Conservation (phyloP, 1,140 invertebrate genomes). For the Eciton burchellii region DNA sequence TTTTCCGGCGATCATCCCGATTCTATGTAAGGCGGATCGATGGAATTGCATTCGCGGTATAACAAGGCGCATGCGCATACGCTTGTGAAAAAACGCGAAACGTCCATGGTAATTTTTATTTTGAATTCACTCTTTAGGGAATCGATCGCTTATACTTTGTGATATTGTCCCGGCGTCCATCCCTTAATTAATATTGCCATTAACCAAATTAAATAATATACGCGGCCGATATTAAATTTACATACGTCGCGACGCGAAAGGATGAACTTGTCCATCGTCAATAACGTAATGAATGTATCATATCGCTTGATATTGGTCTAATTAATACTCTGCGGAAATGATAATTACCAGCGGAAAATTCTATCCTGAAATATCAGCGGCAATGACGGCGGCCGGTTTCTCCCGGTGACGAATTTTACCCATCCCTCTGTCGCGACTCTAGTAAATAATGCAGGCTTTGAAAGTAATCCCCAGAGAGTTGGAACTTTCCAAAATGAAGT, state of each 20-base stretch:
- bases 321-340: conserved; percentile 55
- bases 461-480: conserved; percentile 68
- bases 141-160: conserved; percentile 19
- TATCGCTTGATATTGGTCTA: conserved; percentile 37
- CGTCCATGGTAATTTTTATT: conserved; percentile 21
- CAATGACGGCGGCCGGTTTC: conserved; percentile 41
- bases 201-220: conserved; percentile 58
- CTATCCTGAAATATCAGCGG: conserved; percentile 35
- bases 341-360: conserved; percentile 51
- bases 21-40: not conserved
- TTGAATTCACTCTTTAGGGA: conserved; percentile 25
- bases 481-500: conserved; percentile 78
- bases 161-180: conserved; percentile 8
- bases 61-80: not conserved
- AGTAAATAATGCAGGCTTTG: conserved; percentile 74
- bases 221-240: conserved; percentile 54
- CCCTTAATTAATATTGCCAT: conserved; percentile 53
- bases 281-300: conserved; percentile 50
- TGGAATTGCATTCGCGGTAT: not conserved
- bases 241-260: conserved; percentile 49
- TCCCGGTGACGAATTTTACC: conserved; percentile 30
- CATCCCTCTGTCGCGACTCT: conserved; percentile 30
- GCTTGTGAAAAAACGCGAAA: not conserved
- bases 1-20: not conserved
- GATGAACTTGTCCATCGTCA: conserved; percentile 57